These are phyloP conservation scores for Takifugu rubripes DNA, from an alignment of 2,797 vertebrate species.

Conservation along the genomic window DNA sequence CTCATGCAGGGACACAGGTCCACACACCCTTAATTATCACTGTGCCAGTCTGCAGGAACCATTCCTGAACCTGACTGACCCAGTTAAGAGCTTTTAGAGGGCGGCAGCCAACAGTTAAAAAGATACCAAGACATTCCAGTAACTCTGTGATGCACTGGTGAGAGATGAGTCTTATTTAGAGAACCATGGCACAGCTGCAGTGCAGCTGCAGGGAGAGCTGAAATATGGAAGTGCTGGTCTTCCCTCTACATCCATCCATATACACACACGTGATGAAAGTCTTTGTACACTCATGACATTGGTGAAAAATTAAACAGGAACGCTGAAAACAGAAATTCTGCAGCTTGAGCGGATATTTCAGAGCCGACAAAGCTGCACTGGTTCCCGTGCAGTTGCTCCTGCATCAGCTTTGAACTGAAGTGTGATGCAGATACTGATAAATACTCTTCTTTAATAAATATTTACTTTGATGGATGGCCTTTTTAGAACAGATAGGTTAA, in stretches of 20 bases:
- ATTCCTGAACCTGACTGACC: slow-evolving; percentile 56
- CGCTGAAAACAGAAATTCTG: neutral
- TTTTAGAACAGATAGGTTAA: too few relatives aligned
- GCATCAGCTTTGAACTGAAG: neutral
- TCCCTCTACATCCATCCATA: slow-evolving; percentile 15
- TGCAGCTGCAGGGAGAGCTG: slow-evolving; percentile 27
- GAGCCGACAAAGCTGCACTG: slow-evolving; percentile 5
- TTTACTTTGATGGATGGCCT: too few relatives aligned
- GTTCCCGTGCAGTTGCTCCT: too few relatives aligned
- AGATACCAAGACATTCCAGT: slow-evolving; percentile 45
- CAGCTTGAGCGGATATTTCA: neutral
- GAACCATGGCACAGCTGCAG: slow-evolving; percentile 16
- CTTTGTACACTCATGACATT: neutral
- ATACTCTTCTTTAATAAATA: too few relatives aligned
- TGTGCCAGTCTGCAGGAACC: slow-evolving; percentile 39
- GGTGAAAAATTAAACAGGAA: slow-evolving; percentile 13
- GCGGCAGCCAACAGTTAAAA: slow-evolving; percentile 47
- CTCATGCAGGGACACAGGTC: slow-evolving; percentile 19
- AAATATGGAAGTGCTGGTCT: slow-evolving; percentile 7
- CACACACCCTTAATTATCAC: slow-evolving; percentile 24
- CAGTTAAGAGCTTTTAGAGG: slow-evolving; percentile 51
- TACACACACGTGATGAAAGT: neutral
- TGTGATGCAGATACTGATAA: too few relatives aligned
- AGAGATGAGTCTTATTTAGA: slow-evolving; percentile 31
- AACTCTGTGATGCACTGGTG: slow-evolving; percentile 27